Base-by-base conservation (phyloP, 2,113 vertebrate genomes). In the Micromys minutus region DNA sequence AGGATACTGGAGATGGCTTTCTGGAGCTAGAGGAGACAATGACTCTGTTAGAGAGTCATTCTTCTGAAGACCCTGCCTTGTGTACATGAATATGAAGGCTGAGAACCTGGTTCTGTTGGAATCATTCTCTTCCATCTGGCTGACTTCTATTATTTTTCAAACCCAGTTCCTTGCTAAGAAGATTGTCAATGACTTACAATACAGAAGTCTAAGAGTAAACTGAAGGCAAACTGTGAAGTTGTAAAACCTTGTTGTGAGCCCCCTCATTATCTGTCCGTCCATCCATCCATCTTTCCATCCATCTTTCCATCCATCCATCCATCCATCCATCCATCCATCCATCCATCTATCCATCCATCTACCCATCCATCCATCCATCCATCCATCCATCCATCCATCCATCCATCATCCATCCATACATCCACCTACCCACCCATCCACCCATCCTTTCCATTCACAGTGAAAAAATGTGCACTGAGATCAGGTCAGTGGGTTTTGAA, bases 61-160 rank as follows among this genome's bases (percentile, higher is more conserved):
- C 29, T 87, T 74, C 36, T 36, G 72, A 55, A n/a, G 16, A 4
- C 17, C 16, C 21, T n/a, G 57, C 1, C 47, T 29, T 71, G 34
- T 52, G 45, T 36, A 12, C 59, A 22, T 19, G 57, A 80, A 52
- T 22, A 84, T 47, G 24, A 45, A 89, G 75, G 36, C 42, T 17
- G 21, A 63, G 71, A 17, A 26, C 11, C 55, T 24, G 36, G 24
- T 19, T 77, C 74, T 39, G 1, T 59, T 29, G 29, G 84, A 71
- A 67, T 10, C 6, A 0, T 19, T 55, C 29, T 39, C 50, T 92
- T 92, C 87, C 72, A 50, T 83, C 29, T 55, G 34, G 12, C 45
- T 91, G 47, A 87, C 90, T 91, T 81, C 47, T 65, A 65, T 84
- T 79, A 22, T 85, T 63, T 91, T 88, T 42, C 31, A 96, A 89